Base-by-base conservation (phyloP, 1,140 invertebrate genomes). In the Triops longicaudatus region DNA sequence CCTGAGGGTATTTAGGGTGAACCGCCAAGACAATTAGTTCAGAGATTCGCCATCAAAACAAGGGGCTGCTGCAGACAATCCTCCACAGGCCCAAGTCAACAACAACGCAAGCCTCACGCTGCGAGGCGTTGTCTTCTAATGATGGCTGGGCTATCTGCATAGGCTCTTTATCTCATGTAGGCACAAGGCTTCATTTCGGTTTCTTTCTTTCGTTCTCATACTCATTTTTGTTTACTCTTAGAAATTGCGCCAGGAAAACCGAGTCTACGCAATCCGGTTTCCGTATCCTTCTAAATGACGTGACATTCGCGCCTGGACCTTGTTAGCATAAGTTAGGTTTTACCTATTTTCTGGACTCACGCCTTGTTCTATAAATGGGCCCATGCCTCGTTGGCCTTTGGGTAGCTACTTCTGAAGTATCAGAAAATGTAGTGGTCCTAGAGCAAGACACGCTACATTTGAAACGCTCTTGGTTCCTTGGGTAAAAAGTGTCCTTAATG, bases 31-130 rank as follows among this genome's bases (percentile, higher is more conserved):
- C 50, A 63, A 63, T 63, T 63, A 63, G n/a, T 17, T 17, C 50
- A 17, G 50, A 63, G 50, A 63, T 63, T 63, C 50, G 9, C 50
- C 50, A 63, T 63, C n/a, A 63, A 63, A 63, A 63, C 50, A 63
- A 63, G 50, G 50, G 50, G 50, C 22, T n/a, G 50, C 50, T 63
- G 22, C 0, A 63, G 50, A 63, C 6, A 14, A 4, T 22, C 22
- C 10, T 63, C 9, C 17, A 63, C 31, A 37, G 31, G 31, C 31
- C 31, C 31, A 37, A 37, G 31, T 63, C 50, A 63, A 63, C 50
- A 63, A 63, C 50, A 63, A 17, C 22, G 50, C 50, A 63, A 63
- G 50, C 50, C 17, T 63, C 50, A n/a, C 22, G 50, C 50, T 63
- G 50, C 22, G 50, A 17, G 22, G 50, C 22, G 22, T 63, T 22